These are phyloP conservation scores for Labeo calbasu DNA, from an alignment of 2,797 vertebrate genomes.

Conservation along the genomic window DNA sequence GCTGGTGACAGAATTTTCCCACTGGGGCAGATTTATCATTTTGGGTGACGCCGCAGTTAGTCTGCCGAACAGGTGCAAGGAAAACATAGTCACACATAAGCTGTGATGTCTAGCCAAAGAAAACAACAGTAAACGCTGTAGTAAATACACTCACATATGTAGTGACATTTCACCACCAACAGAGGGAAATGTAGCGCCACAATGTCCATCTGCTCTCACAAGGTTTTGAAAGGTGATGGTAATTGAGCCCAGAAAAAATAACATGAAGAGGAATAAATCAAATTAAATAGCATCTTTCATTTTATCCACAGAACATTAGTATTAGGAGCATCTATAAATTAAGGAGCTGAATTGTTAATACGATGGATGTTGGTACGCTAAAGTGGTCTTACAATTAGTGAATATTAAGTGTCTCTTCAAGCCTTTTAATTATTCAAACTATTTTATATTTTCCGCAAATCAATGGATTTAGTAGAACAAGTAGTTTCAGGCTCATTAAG, in stretches of 20 bases:
- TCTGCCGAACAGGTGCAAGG: slow-evolving; percentile 30
- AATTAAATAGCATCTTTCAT: neutral
- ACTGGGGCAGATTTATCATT: neutral
- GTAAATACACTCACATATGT: slow-evolving; percentile 22
- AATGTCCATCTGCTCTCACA: neutral
- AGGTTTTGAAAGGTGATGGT: neutral
- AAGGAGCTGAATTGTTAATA: neutral
- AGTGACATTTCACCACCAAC: slow-evolving; percentile 23
- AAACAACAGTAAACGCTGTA: neutral
- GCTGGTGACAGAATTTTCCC: neutral
- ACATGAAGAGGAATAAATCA: neutral
- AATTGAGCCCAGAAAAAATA: neutral
- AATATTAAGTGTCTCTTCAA: neutral
- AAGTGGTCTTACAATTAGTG: neutral
- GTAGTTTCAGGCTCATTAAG: neutral
- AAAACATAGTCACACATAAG: slow-evolving; percentile 9
- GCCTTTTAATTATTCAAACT: neutral
- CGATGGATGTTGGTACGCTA: neutral
- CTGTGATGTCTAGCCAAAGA: slow-evolving; percentile 19
- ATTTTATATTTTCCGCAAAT: neutral
- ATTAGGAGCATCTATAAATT: neutral
- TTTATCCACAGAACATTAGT: neutral
- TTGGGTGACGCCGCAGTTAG: neutral
- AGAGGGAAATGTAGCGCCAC: slow-evolving; percentile 27
- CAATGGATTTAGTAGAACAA: neutral